Conservation (phyloP, 1,140 invertebrate species). For the Caenorhabditis brenneri region DNA sequence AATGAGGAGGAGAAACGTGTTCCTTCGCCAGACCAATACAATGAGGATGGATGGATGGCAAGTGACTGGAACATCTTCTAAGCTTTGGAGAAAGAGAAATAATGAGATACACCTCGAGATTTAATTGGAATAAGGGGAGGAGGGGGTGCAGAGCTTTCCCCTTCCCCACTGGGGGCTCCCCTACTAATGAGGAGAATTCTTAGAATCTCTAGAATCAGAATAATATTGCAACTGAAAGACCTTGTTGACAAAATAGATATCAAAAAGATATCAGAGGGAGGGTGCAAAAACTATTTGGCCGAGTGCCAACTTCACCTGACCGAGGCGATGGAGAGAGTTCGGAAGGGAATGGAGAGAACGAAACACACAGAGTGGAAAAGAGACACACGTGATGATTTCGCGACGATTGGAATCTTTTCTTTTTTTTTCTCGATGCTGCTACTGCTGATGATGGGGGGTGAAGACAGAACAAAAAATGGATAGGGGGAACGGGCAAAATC, state of each 20-base stretch:
- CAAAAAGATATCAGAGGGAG: not conserved
- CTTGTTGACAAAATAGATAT: not conserved
- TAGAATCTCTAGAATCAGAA: not conserved
- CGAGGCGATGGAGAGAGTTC: not conserved
- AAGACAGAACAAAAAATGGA: not conserved
- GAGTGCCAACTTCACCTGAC: conserved; percentile 36
- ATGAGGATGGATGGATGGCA: not conserved
- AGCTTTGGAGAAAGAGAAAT: not conserved
- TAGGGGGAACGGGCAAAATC: too few relatives aligned
- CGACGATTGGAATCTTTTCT: conserved; percentile 23
- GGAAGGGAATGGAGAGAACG: not conserved
- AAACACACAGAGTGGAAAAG: not conserved
- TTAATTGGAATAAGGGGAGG: not conserved
- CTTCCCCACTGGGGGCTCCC: too few relatives aligned
- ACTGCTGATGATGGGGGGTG: not conserved
- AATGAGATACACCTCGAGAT: conserved; percentile 9
- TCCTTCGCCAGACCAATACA: not conserved
- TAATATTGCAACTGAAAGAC: not conserved
- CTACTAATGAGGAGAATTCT: too few relatives aligned
- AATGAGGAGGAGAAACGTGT: not conserved
- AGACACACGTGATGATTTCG: conserved; percentile 9
- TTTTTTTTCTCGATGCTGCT: too few relatives aligned
- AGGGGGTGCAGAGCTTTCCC: too few relatives aligned
- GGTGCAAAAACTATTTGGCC: conserved; percentile 36
- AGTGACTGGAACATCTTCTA: not conserved